phyloP scores from a whole-genome alignment of 64 coral and sea anemone genomes.

The Montipora capricornis region DNA sequence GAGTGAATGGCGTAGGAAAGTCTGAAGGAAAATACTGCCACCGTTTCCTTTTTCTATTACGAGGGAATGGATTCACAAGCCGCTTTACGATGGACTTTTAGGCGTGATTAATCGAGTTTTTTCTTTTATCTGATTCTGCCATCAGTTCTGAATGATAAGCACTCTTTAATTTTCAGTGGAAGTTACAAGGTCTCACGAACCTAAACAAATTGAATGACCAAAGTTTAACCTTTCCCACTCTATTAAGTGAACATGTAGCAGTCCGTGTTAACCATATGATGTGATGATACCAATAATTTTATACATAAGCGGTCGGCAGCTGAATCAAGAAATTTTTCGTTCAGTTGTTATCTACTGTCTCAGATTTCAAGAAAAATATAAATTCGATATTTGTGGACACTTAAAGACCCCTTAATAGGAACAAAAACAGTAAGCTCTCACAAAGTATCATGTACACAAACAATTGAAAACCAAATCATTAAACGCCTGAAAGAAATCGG shows the following conservation, averaged over 20 bases:
- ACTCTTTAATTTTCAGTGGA: neutral
- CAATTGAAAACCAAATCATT: neutral
- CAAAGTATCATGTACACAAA: neutral
- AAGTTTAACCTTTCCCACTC: neutral
- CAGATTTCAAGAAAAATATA: slow-evolving; percentile 19
- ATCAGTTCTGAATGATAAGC: no score
- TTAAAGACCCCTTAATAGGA: neutral
- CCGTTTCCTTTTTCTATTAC: no score
- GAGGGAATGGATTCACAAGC: no score
- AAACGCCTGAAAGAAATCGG: neutral
- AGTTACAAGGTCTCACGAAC: neutral
- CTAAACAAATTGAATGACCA: neutral
- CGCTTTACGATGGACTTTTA: no score
- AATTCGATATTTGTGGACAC: neutral
- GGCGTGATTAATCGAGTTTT: no score
- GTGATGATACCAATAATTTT: neutral
- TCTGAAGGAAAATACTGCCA: no score
- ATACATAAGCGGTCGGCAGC: neutral
- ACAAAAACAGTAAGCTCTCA: neutral
- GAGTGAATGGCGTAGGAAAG: no score
- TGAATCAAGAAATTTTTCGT: neutral
- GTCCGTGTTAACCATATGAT: slow-evolving; percentile 31
- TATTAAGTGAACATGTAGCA: neutral
- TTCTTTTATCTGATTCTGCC: no score
- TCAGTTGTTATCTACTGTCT: slow-evolving; percentile 1